Base-by-base conservation (phyloP, 2,113 vertebrate genomes). In the Bambusicola thoracicus region DNA sequence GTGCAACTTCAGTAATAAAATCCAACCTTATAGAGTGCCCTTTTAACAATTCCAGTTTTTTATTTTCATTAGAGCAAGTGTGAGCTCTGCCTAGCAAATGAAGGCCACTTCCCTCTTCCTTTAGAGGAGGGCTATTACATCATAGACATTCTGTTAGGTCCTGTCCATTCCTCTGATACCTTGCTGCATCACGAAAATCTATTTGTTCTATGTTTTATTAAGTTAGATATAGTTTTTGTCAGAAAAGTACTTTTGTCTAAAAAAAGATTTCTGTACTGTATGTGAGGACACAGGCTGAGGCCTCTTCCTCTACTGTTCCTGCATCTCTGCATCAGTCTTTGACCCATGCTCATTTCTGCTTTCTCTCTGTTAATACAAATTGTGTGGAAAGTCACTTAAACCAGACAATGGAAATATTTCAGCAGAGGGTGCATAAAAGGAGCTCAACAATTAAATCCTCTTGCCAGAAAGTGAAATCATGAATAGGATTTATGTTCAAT, bases 331-430 rank as follows among this genome's bases (percentile, higher is more conserved):
- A 46, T 22, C 13, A 41, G 5, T 3, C 58, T 80, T n/a, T 73
- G 32, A 55, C 25, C 32, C 40, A 44, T 0, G 0, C 40, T 69
- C 32, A 16, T 40, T 65, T 46, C 73, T 46, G 44, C 40, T 74
- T 67, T 20, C 30, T 17, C 62, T 25, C 21, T 19, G n/a, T 38
- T 32, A 29, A 21, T 73, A 2, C 8, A 51, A 51, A 58, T 16
- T 56, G 36, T 14, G 15, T 61, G 43, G 65, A 56, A 95, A 77
- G 36, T 38, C 2, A 0, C 59, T 81, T 81, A 84, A 87, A 89
- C 25, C 43, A 89, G n/a, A 36, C 17, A 68, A 66, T 1, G 27
- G 10, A 87, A 91, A 89, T 21, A 69, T 10, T 56, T 29, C 32
- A 49, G 38, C 10, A 59, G 41, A 69, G 83, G 29, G 10, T 34